Percentiles rank a stretch among this genome's conserved stretches.
Evolutionary conservation across 2,888 invertebrate genomes (phyloP).

Genomic region (Reticulitermes lucifugus): DNA sequence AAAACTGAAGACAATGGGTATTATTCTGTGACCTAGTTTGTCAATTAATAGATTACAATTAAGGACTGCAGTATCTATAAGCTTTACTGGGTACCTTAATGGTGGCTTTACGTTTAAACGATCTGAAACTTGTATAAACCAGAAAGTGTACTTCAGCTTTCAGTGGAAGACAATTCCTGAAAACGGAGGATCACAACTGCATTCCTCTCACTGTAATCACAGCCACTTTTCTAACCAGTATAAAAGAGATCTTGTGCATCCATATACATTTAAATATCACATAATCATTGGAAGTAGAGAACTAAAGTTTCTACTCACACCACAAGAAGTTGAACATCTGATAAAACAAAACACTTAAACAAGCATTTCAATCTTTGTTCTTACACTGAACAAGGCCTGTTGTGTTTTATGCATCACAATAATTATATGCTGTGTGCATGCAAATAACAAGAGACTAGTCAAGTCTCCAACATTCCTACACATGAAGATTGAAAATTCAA

Average conservation of each 20-base stretch:
- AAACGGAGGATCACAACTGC: neutral
- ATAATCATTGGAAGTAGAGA: neutral
- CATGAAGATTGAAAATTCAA: neutral
- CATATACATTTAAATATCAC: neutral
- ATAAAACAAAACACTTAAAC: neutral
- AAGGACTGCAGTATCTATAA: too few relatives aligned
- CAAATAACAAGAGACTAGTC: neutral
- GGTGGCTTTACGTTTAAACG: too few relatives aligned
- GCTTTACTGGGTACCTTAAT: too few relatives aligned
- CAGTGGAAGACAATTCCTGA: neutral
- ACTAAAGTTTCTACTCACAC: neutral
- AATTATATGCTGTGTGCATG: neutral
- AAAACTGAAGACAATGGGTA: too few relatives aligned
- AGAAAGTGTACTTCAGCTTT: slow-evolving; percentile 2
- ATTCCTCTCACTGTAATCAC: neutral
- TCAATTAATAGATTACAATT: too few relatives aligned
- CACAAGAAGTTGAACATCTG: neutral
- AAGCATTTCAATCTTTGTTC: neutral
- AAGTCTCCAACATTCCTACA: slow-evolving; percentile 6
- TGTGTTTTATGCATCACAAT: neutral
- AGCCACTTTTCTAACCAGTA: neutral
- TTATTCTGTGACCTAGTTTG: too few relatives aligned
- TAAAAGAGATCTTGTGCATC: neutral
- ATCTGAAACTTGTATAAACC: neutral
- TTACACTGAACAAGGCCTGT: neutral